Evolutionary conservation across 2,888 invertebrate genomes (phyloP), one percentile per base, ranked within the genome.

Genomic region (Sceliomorpha sp.): DNA sequence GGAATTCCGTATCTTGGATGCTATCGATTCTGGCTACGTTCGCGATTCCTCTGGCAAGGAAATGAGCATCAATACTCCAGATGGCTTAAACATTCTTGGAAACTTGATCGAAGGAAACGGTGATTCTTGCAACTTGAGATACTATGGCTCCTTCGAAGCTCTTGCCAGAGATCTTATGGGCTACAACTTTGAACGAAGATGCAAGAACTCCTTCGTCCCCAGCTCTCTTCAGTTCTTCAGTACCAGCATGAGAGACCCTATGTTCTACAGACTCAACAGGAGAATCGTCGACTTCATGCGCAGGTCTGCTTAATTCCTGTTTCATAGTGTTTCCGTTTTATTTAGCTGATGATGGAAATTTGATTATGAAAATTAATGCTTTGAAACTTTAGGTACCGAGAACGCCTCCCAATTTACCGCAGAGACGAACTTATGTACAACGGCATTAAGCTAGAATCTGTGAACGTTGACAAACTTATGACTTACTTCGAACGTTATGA

Each of bases 401-500:
- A 89, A 62, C 82, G 90, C 48, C 82, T 93, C 34, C 89, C 90
- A 37, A 75, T 85, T 0, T 94, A 95, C 90, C 91, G 89, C 44
- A 87, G 86, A 34, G 90, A 91, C 56, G 91, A 94, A 53, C 88
- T 94, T 15, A 77, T 88, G 42, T 88, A 90, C 79, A 90, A 91
- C 1, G 91, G 92, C 20, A 91, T 94, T 5, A 88, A 89, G 42
- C 90, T 95, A 73, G 89, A 92, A 71, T 91, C 91, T 71, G 92
- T 94, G 13, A 91, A 92, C 9, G 89, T 92, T 32, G 93, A 92
- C 81, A 92, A 93, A 74, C 85, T 95, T 47, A 88, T 91, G 55
- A 94, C 94, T 12, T 94, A 90, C 90, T 93, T 93, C 83, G 94
- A 94, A 75, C 79, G 91, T 69, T 91, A 89, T 78, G 92, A 93